Evolutionary conservation across 2,113 vertebrate genomes (phyloP).

Genomic region (Henicopernis longicauda): DNA sequence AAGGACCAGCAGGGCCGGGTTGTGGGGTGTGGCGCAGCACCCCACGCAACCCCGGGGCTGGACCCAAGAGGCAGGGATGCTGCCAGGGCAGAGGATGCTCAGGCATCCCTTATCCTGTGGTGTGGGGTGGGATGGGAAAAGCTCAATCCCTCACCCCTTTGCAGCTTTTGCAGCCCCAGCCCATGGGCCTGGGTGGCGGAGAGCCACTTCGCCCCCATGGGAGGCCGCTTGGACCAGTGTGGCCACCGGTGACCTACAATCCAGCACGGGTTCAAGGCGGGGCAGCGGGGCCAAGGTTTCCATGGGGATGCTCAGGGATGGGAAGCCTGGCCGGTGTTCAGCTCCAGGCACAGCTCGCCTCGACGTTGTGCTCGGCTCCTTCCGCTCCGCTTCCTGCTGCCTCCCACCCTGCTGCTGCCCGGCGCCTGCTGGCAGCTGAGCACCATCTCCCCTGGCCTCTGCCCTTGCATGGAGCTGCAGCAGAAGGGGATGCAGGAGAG

Average conservation of each 20-base stretch:
- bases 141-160: fast-evolving
- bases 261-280: not conserved
- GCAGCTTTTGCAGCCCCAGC: not conserved
- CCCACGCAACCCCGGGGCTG: not conserved
- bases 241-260: not conserved
- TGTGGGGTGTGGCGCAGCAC: not conserved
- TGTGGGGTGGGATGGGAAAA: not conserved
- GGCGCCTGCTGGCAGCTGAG: not conserved
- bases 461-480: not conserved
- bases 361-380: slow-evolving; percentile 2
- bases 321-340: not conserved
- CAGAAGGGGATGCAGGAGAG: not conserved
- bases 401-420: not conserved
- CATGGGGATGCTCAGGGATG: slow-evolving; percentile 12
- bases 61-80: not conserved
- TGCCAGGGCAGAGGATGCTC: not conserved
- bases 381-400: slow-evolving; percentile 32
- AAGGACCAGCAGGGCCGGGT: not conserved
- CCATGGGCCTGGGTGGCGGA: fast-evolving
- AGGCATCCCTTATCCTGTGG: not conserved
- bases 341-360: slow-evolving; percentile 36
- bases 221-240: not conserved
- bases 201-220: not conserved
- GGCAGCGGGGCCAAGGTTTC: not conserved
- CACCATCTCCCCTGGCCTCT: not conserved